These are phyloP conservation scores for Pocota personata DNA, from an alignment of 2,888 invertebrate genomes.

Conservation along the genomic window DNA sequence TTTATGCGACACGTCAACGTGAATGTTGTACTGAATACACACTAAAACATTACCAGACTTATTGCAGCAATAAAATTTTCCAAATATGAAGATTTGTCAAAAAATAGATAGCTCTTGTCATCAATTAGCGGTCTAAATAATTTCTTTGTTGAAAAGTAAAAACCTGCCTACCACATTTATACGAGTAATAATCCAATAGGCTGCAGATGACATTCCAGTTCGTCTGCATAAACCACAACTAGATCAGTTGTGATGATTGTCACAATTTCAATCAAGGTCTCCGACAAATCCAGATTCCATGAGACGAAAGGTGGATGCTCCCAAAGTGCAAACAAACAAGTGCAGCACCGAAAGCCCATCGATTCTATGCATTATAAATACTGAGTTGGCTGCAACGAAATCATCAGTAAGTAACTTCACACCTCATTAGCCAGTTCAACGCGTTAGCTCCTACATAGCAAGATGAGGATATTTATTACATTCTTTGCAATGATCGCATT, in stretches of 20 bases:
- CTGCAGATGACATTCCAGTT: background rate
- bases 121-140: background rate
- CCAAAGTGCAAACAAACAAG: constrained; percentile 2
- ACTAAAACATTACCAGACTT: too few species aligned
- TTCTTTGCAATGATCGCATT: constrained; percentile 39
- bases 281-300: constrained; percentile 45
- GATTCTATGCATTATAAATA: constrained; percentile 72
- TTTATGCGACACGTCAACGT: too few species aligned
- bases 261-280: constrained; percentile 66
- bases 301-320: constrained; percentile 41
- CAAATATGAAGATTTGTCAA: background rate
- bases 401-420: constrained; percentile 54
- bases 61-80: background rate
- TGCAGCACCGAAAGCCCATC: too few species aligned
- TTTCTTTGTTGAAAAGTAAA: background rate
- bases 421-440: constrained; percentile 56
- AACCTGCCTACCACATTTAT: background rate
- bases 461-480: constrained; percentile 41
- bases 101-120: background rate
- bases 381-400: constrained; percentile 30
- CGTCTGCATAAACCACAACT: constrained; percentile 61
- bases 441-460: constrained; percentile 11
- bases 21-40: too few species aligned
- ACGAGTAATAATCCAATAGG: background rate
- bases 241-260: constrained; percentile 44